These are phyloP conservation scores for human DNA, from an alignment of 2,113 vertebrate genomes.

Conservation along the genomic window GRCh38 chrX:117907501-117908000, in stretches of 20 bases:
- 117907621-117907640: background rate
- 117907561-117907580: background rate
- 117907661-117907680: background rate
- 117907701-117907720: conserved; percentile 18
- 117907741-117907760: background rate
- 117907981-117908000: background rate
- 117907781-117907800: background rate
- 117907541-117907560: conserved; percentile 22
- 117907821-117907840: background rate
- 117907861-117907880: background rate
- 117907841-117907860: background rate
- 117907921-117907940: background rate
- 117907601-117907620: background rate
- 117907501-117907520: background rate
- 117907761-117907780: background rate
- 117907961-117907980: background rate
- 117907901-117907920: background rate
- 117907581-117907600: conserved; percentile 30
- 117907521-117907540: conserved; percentile 1
- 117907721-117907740: background rate
- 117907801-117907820: background rate
- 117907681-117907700: conserved; percentile 38
- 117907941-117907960: conserved; percentile 11
- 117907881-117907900: background rate
- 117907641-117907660: background rate